Evolutionary conservation across 2,113 vertebrate species (phyloP).

Genomic region (Coturnix japonica): DNA sequence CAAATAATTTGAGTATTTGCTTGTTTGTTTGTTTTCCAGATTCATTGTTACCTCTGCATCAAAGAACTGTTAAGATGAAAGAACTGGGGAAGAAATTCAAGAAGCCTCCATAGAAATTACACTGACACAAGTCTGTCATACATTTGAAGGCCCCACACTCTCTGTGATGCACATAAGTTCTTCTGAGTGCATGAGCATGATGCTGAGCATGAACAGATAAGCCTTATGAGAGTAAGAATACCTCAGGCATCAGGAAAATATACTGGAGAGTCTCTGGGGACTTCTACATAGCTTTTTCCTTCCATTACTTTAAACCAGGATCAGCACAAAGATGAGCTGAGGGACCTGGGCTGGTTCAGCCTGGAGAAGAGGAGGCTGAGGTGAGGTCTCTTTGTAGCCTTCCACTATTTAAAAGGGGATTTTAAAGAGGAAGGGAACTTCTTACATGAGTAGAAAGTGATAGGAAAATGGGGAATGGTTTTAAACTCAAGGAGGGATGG

Average conservation of each 20-base stretch:
- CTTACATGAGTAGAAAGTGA: too few species aligned
- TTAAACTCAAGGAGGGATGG: too few species aligned
- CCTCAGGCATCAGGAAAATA: neutral
- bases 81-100: neutral
- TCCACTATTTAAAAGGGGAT: too few species aligned
- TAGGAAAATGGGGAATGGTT: too few species aligned
- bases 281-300: neutral
- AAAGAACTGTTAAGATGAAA: neutral
- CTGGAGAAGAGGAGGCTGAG: too few species aligned
- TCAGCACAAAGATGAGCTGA: neutral
- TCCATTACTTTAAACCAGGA: neutral
- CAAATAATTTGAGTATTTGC: neutral
- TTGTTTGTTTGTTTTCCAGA: neutral
- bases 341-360: too few species aligned
- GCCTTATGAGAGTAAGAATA: neutral
- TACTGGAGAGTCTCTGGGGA: neutral
- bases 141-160: neutral
- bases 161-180: accelerated
- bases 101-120: neutral
- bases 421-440: too few species aligned
- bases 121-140: neutral
- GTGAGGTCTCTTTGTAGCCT: too few species aligned
- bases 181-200: neutral
- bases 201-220: neutral
- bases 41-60: neutral